Evolutionary conservation across 2,113 vertebrate genomes (phyloP), one percentile per base, ranked within the genome.

Genomic region (Pelvicachromis taeniatus): DNA sequence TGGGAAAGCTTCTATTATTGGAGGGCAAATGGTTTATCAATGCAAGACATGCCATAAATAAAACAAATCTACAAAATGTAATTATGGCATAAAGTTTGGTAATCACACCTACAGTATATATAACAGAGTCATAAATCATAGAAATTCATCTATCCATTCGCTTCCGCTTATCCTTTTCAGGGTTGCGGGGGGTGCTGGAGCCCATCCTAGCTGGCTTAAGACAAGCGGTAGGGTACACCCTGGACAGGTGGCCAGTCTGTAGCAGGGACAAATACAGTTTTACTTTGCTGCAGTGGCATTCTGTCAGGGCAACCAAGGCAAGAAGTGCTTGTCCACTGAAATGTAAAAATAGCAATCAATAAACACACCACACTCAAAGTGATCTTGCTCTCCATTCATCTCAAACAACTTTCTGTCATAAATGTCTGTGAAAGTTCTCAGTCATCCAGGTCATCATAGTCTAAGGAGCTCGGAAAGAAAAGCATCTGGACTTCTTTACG

Each of bases 91-190:
- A 68, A 12, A 19, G 11, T 23, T 40, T 65, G 35, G 4, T 4
- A 19, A 33, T 21, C 26, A 26, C 26, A 26, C 26, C 26, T 26
- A 26, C 26, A 26, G 12, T 38, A 40, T 6, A 17, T 65, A 3
- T 19, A 65, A 21, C 0, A 0, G 21, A 54, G 9, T n/a, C 8
- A n/a, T n/a, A 9, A n/a, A n/a, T 9, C 8, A n/a, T 8, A 53
- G n/a, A 21, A 5, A 4, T 40, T 11, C 38, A 26, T 26, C 26
- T 3, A 26, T 26, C 26, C 26, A 26, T 26, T 26, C 26, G 26
- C 26, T 26, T 26, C 26, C 3, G 26, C 26, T 26, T 26, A 26
- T 26, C 26, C 26, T 26, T 26, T 26, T 26, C 26, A 26, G 26
- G 26, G 26, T 26, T 26, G 26, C 26, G 26, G 26, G 26, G 26